A percentile compares a stretch with the other conserved stretches of the same genome.
phyloP scores from a whole-genome alignment of 2,888 invertebrate genomes.

The Elysia crispata region DNA sequence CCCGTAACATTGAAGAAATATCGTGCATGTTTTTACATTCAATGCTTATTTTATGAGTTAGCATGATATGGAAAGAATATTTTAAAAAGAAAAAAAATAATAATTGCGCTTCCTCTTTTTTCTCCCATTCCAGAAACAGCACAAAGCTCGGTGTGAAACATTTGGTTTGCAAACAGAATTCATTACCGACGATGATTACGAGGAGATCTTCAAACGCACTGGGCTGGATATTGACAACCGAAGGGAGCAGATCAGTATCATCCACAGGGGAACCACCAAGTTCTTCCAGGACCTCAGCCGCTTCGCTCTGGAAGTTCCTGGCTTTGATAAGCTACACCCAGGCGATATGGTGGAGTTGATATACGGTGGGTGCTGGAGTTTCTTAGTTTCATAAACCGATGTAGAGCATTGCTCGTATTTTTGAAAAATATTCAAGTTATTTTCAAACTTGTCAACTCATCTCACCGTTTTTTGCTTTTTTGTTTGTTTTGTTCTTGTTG shows the following conservation, averaged over 20 bases:
- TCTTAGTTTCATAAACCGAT: too few relatives aligned
- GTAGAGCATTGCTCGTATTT: not conserved
- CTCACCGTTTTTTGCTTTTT: too few relatives aligned
- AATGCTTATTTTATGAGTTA: too few relatives aligned
- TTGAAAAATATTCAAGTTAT: too few relatives aligned
- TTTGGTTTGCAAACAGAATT: slow-evolving; percentile 1
- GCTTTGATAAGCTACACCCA: not conserved
- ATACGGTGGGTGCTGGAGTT: not conserved
- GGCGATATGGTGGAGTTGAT: slow-evolving; percentile 12
- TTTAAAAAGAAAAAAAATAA: too few relatives aligned
- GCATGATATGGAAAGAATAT: too few relatives aligned
- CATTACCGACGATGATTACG: not conserved
- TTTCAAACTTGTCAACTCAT: too few relatives aligned
- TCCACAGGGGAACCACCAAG: not conserved
- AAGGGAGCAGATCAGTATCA: not conserved
- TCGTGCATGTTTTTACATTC: too few relatives aligned
- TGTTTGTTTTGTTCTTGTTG: too few relatives aligned
- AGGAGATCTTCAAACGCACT: slow-evolving; percentile 14
- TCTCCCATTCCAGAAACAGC: slow-evolving; percentile 17
- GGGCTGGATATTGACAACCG: slow-evolving; percentile 16
- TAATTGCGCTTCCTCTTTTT: too few relatives aligned
- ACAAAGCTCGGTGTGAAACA: not conserved
- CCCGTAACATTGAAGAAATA: too few relatives aligned
- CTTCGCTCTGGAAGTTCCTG: not conserved
- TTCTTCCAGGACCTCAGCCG: too few relatives aligned